These are phyloP conservation scores for Hypomecis punctinalis DNA, from an alignment of 2,888 invertebrate species.

Conservation along the genomic window DNA sequence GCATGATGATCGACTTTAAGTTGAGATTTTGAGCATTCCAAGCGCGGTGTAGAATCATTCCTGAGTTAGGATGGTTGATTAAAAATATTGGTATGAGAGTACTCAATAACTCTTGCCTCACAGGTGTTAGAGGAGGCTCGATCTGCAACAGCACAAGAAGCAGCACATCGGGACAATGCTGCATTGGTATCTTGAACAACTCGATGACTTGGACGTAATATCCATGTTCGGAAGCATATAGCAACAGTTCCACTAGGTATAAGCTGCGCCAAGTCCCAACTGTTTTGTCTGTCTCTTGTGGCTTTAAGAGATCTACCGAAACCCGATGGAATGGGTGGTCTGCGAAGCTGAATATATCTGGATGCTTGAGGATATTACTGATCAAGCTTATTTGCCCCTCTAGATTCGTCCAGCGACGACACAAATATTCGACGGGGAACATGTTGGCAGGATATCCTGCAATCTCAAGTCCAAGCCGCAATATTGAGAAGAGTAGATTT, in stretches of 20 bases:
- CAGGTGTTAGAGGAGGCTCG: conserved; percentile 90
- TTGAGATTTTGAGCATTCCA: conserved; percentile 94
- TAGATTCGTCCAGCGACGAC: conserved; percentile 96
- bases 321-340: conserved; percentile 96
- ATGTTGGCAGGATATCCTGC: conserved; percentile 88
- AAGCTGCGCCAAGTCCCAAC: conserved; percentile 96
- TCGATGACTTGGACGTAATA: conserved; percentile 93
- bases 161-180: conserved; percentile 97
- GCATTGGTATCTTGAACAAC: conserved; percentile 95
- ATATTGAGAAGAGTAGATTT: conserved; percentile 91
- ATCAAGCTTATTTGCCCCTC: conserved; percentile 97
- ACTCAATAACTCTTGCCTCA: conserved; percentile 94
- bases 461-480: conserved; percentile 92
- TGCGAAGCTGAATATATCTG: conserved; percentile 97
- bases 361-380: conserved; percentile 93
- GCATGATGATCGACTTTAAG: conserved; percentile 94
- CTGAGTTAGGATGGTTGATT: conserved; percentile 98
- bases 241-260: conserved; percentile 94
- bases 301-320: conserved; percentile 94
- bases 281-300: conserved; percentile 97
- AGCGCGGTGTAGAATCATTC: conserved; percentile 97
- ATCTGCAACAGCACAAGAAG: conserved; percentile 95
- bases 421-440: conserved; percentile 95
- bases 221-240: conserved; percentile 95
- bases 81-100: conserved; percentile 96